phyloP scores from a whole-genome alignment of 2,888 invertebrate species.

The Calliopum simillimum region DNA sequence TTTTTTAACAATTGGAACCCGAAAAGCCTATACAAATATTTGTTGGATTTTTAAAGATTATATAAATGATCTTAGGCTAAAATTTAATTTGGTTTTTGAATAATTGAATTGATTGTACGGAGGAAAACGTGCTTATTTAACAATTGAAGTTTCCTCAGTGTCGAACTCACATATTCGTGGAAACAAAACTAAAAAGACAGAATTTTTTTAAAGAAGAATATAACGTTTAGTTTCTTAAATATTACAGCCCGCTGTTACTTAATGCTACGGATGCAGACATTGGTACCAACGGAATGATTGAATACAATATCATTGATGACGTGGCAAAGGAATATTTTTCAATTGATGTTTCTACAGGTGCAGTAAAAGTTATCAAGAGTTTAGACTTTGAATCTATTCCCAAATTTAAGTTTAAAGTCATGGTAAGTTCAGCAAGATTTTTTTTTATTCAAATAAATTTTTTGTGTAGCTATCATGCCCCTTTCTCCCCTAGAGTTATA shows the following conservation, averaged over 20 bases:
- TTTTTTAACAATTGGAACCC: no score
- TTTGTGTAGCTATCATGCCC: background rate
- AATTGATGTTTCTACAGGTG: constrained; percentile 89
- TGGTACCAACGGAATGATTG: constrained; percentile 84
- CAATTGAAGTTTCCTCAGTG: no score
- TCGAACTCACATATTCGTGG: no score
- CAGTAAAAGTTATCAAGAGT: constrained; percentile 79
- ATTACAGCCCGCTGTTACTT: constrained; percentile 82
- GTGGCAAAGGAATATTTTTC: constrained; percentile 83
- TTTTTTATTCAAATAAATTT: background rate
- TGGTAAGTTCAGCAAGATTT: constrained; percentile 67
- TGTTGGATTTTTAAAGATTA: no score
- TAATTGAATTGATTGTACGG: no score
- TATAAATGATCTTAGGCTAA: no score
- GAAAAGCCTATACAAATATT: no score
- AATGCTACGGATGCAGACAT: constrained; percentile 88
- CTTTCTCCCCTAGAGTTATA: background rate
- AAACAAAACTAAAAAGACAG: no score
- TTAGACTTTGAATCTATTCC: constrained; percentile 84
- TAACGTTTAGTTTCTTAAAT: background rate
- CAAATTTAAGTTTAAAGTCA: constrained; percentile 83
- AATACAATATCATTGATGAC: constrained; percentile 87
- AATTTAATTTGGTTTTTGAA: no score
- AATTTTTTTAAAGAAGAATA: no score
- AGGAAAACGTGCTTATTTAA: background rate